Percentiles rank a stretch among this genome's conserved stretches.
Evolutionary conservation across 2,888 invertebrate genomes (phyloP).

Genomic region (Pyrrhia umbra): DNA sequence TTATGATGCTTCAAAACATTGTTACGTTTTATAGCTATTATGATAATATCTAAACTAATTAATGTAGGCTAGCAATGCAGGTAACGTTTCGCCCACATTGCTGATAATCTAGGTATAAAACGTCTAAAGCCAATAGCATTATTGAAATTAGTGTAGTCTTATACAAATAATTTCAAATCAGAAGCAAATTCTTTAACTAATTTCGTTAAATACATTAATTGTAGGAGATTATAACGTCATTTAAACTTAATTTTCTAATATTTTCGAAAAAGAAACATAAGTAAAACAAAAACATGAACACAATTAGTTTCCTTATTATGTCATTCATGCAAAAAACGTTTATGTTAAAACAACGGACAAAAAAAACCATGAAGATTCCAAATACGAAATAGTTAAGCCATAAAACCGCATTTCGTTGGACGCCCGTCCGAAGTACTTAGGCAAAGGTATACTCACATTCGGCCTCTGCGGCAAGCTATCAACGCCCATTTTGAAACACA

Average conservation of each 20-base stretch:
- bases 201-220: no score
- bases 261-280: no score
- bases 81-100: conserved; percentile 16
- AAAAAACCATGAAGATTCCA: conserved; percentile 8
- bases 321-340: no score
- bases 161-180: no score
- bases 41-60: no score
- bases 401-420: conserved; percentile 50
- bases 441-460: conserved; percentile 70
- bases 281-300: background rate
- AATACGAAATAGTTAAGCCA: conserved; percentile 39
- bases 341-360: background rate
- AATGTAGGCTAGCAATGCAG: no score
- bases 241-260: no score
- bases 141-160: background rate
- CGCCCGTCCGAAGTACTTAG: conserved; percentile 39
- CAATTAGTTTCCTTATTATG: no score
- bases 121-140: background rate
- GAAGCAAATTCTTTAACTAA: no score
- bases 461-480: conserved; percentile 79
- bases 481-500: conserved; percentile 78
- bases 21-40: no score
- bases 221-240: no score
- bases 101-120: background rate
- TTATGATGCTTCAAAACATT: no score